phyloP scores from a whole-genome alignment of 2,888 invertebrate genomes.

The Heliconius charithonia region DNA sequence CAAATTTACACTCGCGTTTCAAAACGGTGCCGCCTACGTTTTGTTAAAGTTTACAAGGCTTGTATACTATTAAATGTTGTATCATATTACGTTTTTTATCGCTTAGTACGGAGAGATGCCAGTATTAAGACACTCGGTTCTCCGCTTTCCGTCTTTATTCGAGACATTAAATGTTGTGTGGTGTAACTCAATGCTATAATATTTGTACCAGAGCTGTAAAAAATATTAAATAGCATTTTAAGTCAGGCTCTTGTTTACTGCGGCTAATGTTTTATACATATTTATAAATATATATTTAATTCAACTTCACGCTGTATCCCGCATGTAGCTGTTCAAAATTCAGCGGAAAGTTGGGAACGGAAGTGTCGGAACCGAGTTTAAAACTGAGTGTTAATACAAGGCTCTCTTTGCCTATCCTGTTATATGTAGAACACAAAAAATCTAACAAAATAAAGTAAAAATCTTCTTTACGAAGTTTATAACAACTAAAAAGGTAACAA shows the following conservation, averaged over 20 bases:
- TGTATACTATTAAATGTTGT: not conserved
- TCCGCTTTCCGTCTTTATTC: not conserved
- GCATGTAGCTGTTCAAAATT: too few relatives aligned
- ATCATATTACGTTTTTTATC: not conserved
- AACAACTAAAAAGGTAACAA: not conserved
- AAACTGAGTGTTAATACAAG: too few relatives aligned
- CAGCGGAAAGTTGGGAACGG: too few relatives aligned
- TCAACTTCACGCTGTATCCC: too few relatives aligned
- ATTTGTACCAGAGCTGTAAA: not conserved
- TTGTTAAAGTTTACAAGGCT: conserved; percentile 21
- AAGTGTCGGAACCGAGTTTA: too few relatives aligned
- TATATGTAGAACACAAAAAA: too few relatives aligned
- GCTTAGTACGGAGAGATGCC: not conserved
- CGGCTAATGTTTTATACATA: too few relatives aligned
- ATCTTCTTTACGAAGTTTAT: not conserved
- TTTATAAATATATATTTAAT: too few relatives aligned
- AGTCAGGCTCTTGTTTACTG: too few relatives aligned
- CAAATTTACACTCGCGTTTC: conserved; percentile 38
- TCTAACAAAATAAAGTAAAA: not conserved
- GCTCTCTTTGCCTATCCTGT: too few relatives aligned
- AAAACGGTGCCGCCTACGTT: conserved; percentile 27
- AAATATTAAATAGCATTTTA: too few relatives aligned
- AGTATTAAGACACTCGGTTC: not conserved
- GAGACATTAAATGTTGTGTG: not conserved
- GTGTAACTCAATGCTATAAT: not conserved